These are phyloP conservation scores for Sturnira hondurensis DNA, from an alignment of 2,113 vertebrate genomes.

Conservation along the genomic window DNA sequence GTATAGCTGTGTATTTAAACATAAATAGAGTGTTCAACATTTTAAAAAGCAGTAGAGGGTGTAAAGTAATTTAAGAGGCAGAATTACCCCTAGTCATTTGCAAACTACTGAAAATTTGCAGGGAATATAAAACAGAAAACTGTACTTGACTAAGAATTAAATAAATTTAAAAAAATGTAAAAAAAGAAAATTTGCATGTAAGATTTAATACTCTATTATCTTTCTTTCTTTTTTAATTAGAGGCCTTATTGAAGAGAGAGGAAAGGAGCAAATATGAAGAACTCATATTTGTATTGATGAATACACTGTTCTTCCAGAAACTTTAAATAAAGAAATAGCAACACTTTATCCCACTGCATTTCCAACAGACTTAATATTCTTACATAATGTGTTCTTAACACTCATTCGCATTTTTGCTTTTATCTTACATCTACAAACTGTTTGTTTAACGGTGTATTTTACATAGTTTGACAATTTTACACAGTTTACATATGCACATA, in stretches of 20 bases:
- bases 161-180: too few species aligned
- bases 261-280: not conserved
- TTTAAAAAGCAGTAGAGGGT: slow-evolving; percentile 53
- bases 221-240: not conserved
- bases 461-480: not conserved
- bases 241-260: not conserved
- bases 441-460: not conserved
- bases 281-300: not conserved
- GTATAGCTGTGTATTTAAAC: slow-evolving; percentile 13
- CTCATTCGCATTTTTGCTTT: not conserved
- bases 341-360: not conserved
- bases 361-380: not conserved
- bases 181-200: slow-evolving; percentile 52
- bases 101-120: slow-evolving; percentile 54
- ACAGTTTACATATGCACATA: not conserved
- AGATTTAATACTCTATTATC: slow-evolving; percentile 50
- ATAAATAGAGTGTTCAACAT: slow-evolving; percentile 47
- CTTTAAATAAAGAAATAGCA: not conserved
- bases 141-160: too few species aligned
- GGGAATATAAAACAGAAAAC: too few species aligned
- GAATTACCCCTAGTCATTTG: slow-evolving; percentile 42
- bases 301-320: not conserved
- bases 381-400: not conserved
- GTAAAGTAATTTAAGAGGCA: slow-evolving; percentile 47
- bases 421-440: not conserved